Percentiles rank a stretch among this genome's conserved stretches.
phyloP scores from a whole-genome alignment of 2,113 vertebrate species.

The Nothoprocta perdicaria region DNA sequence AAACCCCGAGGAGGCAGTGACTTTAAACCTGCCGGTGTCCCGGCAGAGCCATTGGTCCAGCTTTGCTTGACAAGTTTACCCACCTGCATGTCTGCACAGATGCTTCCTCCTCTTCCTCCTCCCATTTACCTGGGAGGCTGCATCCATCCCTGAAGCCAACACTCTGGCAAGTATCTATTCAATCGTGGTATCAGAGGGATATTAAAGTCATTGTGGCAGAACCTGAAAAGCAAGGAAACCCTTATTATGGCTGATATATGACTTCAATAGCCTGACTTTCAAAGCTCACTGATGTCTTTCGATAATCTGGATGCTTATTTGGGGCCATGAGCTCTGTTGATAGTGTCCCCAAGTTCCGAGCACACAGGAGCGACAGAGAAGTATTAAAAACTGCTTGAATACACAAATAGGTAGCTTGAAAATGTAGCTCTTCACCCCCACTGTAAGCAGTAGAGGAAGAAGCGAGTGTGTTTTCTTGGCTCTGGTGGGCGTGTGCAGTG shows the following conservation, averaged over 20 bases:
- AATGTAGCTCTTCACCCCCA: neutral
- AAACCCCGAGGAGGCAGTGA: neutral
- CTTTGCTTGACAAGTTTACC: neutral
- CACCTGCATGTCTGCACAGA: neutral
- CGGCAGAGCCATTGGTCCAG: neutral
- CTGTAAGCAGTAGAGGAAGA: neutral
- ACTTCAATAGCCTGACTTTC: neutral
- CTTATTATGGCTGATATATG: neutral
- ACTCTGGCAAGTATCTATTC: neutral
- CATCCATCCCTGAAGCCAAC: neutral
- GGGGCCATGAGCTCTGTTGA: neutral
- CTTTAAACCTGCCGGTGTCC: neutral
- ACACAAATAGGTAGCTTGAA: neutral
- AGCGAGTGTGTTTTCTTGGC: neutral
- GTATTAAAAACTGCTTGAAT: neutral
- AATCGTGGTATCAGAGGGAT: neutral
- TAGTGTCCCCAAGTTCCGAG: neutral
- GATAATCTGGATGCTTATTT: neutral
- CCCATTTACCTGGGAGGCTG: neutral
- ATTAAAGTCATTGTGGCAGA: neutral
- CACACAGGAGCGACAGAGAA: neutral
- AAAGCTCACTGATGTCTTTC: neutral
- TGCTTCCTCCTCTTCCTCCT: neutral
- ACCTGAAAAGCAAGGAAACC: neutral
- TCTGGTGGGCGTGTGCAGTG: neutral